Evolutionary conservation across 2,113 vertebrate genomes (phyloP), one percentile per base, ranked within the genome.

Genomic region (Phyllostomus discolor): DNA sequence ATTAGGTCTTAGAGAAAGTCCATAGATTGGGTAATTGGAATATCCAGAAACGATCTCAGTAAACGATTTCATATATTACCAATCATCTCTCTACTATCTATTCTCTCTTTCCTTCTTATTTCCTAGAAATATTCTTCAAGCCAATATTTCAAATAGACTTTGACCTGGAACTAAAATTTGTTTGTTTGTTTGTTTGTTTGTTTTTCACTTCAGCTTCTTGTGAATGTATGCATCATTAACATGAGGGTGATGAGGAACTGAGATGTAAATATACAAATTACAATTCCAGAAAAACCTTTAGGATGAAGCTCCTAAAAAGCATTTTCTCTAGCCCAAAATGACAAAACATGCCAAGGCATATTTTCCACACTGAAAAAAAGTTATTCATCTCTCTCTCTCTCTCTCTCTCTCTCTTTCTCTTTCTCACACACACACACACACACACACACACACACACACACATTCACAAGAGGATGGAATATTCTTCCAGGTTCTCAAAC

Each of bases 221-320:
- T 97, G 89, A 94, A 99, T 70, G 52, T 97, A 96, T 64, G 10
- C 35, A 78, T 43, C 19, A 52, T 98, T 98, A 2, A 97, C 97
- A 90, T 98, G 97, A 2, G 98, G 98, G 10, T 0, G 98, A 98
- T 57, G 98, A 98, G 1, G 98, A 98, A 16, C 95, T 98, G 73
- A 99, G 97, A 92, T 99, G 98, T 93, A 98, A 98, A 88, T 98
- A 99, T 96, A 80, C 97, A 93, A 99, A 97, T 26, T 95, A 95
- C 1, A 98, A 97, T 90, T 83, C 96, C 43, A 98, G 98, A 97
- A 99, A 99, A 94, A 98, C 98, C 19, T 72, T 78, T 64, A 82
- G 98, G 99, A 96, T 97, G 95, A 62, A 97, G 92, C 89, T 99
- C 98, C 81, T 99, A 84, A 82, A 97, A 2, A 50, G n/a, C 2